Base-by-base conservation (phyloP, 2,797 vertebrate genomes). In the Oreochromis grahami region DNA sequence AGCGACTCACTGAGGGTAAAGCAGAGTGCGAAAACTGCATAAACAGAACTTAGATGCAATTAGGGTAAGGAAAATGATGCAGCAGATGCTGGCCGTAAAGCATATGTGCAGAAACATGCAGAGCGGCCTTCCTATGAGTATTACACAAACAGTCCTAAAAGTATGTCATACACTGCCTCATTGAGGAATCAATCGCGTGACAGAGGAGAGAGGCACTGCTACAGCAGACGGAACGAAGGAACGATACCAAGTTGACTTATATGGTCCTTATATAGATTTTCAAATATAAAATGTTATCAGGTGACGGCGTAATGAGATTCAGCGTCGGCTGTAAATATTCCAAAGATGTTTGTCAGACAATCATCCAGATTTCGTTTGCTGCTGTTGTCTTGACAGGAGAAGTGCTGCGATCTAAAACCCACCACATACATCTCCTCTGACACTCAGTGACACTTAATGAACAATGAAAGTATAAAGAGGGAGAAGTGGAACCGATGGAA, bases 401-500 rank as follows among this genome's bases (percentile, higher is more conserved):
- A 32, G 14, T 3, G 10, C 13, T 24, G 26, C 55, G 12, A 55
- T 90, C 26, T 74, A 48, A 76, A 83, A 84, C n/a, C 58, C 76
- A 51, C 32, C 4, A 45, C 15, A 56, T 63, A 52, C 43, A 68
- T 87, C 79, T 84, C 68, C 32, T 14, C 77, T 78, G 88, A 78
- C 74, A 77, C 56, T 80, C 29, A n/a, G 3, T 82, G 84, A 83
- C 82, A 86, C 80, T 84, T 79, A 38, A 87, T 86, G 84, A 93
- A 87, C 86, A 84, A 91, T 86, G 82, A 81, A 83, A 81, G 78
- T 74, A 84, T 87, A 85, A 88, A 88, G 78, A 86, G 77, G 63
- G 76, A 72, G 81, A 91, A 88, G 89, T 88, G 77, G 86, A 93
- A 89, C 58, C 52, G 34, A 89, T 92, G 88, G 87, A 92, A 89